Percentiles rank a stretch among this genome's conserved stretches.
Conservation (phyloP, 1,140 invertebrate genomes). For the Homalodisca vitripennis region DNA sequence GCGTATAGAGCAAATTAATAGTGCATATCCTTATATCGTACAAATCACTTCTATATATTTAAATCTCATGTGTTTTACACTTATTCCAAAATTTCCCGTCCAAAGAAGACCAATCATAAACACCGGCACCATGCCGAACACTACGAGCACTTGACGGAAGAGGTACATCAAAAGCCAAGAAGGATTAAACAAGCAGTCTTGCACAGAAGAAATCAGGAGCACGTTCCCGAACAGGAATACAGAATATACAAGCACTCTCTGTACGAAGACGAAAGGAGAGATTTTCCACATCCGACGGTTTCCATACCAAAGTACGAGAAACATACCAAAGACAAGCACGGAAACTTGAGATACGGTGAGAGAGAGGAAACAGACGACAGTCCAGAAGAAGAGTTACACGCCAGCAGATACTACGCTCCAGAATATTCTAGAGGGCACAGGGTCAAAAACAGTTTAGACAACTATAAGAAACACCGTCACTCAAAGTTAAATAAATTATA, state of each 20-base stretch:
- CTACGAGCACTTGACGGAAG: not conserved
- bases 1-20: no score
- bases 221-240: not conserved
- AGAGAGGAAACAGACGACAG: not conserved
- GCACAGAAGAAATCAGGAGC: not conserved
- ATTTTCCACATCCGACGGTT: not conserved
- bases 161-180: not conserved
- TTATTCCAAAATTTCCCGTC: constrained; percentile 9
- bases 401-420: no score
- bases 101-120: not conserved
- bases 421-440: no score
- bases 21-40: no score
- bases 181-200: not conserved
- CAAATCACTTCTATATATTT: no score
- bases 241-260: constrained; percentile 7
- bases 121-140: constrained; percentile 1
- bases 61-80: no score
- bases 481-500: not conserved
- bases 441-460: not conserved
- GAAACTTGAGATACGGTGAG: not conserved
- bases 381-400: not conserved
- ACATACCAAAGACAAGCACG: not conserved
- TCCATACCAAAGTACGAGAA: not conserved
- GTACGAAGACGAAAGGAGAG: not conserved
- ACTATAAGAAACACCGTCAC: not conserved